Evolutionary conservation across 2,113 vertebrate genomes (phyloP).

Genomic region (Tupaia tana): DNA sequence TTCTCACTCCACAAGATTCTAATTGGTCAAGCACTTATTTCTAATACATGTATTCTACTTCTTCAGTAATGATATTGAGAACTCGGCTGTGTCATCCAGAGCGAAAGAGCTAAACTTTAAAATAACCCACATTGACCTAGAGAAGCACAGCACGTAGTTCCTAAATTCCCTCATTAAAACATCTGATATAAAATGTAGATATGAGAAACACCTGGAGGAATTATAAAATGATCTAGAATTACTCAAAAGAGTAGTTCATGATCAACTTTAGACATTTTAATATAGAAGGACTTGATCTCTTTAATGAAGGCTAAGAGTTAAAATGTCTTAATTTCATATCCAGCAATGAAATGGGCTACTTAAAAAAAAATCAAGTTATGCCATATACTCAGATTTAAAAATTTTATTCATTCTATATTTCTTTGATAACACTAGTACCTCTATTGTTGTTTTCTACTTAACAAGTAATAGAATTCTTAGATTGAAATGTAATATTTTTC

Average conservation of each 20-base stretch:
- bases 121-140: not conserved
- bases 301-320: not conserved
- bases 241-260: not conserved
- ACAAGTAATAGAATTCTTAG: not conserved
- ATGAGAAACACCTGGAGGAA: not conserved
- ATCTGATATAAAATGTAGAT: not conserved
- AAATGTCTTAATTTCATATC: not conserved
- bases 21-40: not conserved
- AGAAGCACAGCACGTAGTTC: not conserved
- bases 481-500: not conserved
- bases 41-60: not conserved
- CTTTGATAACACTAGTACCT: not conserved
- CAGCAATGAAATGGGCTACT: not conserved
- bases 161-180: not conserved
- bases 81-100: fast-evolving
- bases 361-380: not conserved
- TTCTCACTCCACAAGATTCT: not conserved
- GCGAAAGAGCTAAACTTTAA: not conserved
- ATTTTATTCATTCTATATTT: not conserved
- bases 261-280: not conserved
- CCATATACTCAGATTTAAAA: not conserved
- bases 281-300: not conserved
- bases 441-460: not conserved
- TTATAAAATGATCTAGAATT: not conserved
- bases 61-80: not conserved